Base-by-base conservation (phyloP, 2,888 invertebrate genomes). In the Drosophila paucipuncta region DNA sequence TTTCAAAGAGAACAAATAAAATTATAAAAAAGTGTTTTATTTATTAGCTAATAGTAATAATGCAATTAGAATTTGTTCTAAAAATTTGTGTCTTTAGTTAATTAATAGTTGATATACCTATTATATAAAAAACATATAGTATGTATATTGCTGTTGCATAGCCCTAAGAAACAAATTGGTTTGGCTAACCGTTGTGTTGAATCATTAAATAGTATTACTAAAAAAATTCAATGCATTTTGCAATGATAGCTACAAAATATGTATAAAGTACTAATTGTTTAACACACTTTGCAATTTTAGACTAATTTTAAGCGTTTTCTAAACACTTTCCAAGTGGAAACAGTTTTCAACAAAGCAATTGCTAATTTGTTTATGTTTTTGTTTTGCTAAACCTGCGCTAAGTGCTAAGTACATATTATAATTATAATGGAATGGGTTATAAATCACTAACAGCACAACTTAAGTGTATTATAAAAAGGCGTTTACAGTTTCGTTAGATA, bases 281-380 rank as follows among this genome's bases (percentile, higher is more conserved):
- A 78, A 78, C 74, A 81, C 68, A 63, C 33, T 77, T 69, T 66
- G 60, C 59, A 79, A 78, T 70, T 70, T 52, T 55, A 58, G 54
- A 65, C 66, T 78, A 79, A 83, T 65, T 49, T 54, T 67, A 59
- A 64, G 68, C 80, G 73, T 76, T 81, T 76, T 78, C 66, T 65
- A 69, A 80, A 82, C 75, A 72, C 80, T 79, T 82, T 86, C 69
- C 75, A 85, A 54, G 68, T 82, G 68, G 68, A 87, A 85, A 73
- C 25, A 58, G 68, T 82, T 76, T 77, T 75, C 31, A 88, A 88
- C 89, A 85, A 85, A 89, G 85, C 90, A 87, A 89, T 85, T 88
- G 80, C 85, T 90, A 88, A 60, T 76, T 84, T 68, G 55, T 73
- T 77, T 85, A 6, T n/a, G 9, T 10, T 50, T 18, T 28, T 79